Evolutionary conservation across 2,888 invertebrate genomes (phyloP), one percentile per base, ranked within the genome.

Genomic region (Eugnorisma glareosa): DNA sequence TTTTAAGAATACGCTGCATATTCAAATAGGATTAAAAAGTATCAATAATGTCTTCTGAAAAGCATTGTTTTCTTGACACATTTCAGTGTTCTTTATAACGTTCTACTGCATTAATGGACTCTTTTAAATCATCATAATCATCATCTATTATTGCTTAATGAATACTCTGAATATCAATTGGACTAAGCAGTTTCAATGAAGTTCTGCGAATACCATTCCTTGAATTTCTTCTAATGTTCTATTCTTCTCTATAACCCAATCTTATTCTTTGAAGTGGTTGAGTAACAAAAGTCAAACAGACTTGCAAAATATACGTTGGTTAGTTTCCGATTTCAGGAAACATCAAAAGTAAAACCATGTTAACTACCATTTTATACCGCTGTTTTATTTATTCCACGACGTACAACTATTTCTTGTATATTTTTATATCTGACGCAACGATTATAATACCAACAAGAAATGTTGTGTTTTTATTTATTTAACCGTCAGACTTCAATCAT

Each of bases 361-460:
- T 84, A 77, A 84, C 81, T 77, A 35, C 75, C 15, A 61, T 81
- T 84, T 77, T 75, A 77, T 73, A 72, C 11, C 61, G 59, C 64
- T 71, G 13, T 83, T 83, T 67, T 84, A 81, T 81, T 72, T 81
- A 81, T 75, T 84, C 51, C 54, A 48, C 77, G 72, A 73, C 74
- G 31, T 64, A 35, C 37, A 61, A 69, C 70, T 69, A 67, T 72
- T 73, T 64, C 57, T 68, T 68, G 81, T 84, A 77, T 81, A 81
- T 77, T 81, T 67, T 63, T 59, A 63, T 54, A 61, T 70, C 77
- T 70, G 68, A 84, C 35, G 77, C 64, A 77, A 66, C 57, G 31
- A 64, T 40, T 5, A 40, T 31, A 54, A 13, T 45, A 35, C 43
- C 28, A 43, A 45, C 35, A 51, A 59, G 51, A 70, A 73, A 75